Evolutionary conservation across 92 coral and sea anemone genomes (phyloP).

Genomic region (Paramuricea clavata): DNA sequence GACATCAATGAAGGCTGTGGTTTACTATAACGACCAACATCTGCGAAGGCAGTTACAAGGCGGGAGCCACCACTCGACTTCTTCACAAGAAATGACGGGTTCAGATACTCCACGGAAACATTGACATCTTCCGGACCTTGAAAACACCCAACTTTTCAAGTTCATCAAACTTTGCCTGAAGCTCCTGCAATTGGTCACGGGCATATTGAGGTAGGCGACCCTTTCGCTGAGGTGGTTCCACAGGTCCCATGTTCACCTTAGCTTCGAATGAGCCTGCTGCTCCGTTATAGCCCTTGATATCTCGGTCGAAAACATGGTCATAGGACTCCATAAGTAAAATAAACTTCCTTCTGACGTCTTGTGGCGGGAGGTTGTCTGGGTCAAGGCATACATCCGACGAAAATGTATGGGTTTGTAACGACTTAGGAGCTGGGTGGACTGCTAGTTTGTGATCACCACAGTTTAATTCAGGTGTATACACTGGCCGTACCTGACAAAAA

Average conservation of each 20-base stretch:
- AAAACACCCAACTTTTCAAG: conserved; percentile 55
- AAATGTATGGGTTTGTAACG: too few relatives aligned
- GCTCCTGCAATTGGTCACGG: conserved; percentile 56
- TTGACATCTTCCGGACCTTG: conserved; percentile 58
- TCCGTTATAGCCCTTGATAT: conserved; percentile 78
- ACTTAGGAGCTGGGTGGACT: too few relatives aligned
- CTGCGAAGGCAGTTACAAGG: conserved; percentile 61
- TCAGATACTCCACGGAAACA: too few relatives aligned
- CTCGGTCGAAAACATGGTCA: conserved; percentile 51
- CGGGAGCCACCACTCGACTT: conserved; percentile 56
- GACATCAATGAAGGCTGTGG: conserved; percentile 70
- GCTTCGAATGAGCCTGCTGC: conserved; percentile 75
- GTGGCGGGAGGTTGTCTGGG: conserved; percentile 7
- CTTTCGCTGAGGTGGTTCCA: conserved; percentile 76
- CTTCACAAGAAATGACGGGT: conserved; percentile 65
- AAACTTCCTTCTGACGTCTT: conserved; percentile 38
- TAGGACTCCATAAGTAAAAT: background rate
- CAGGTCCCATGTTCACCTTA: conserved; percentile 79
- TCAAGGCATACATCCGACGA: background rate
- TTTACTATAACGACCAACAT: conserved; percentile 63
- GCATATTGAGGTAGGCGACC: conserved; percentile 75
- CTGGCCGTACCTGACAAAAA: conserved; percentile 25
- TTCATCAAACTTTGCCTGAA: conserved; percentile 60
- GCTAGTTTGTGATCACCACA: background rate
- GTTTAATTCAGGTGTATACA: background rate